Conservation (phyloP, 2,797 vertebrate genomes). For the Fistularia tabacaria region DNA sequence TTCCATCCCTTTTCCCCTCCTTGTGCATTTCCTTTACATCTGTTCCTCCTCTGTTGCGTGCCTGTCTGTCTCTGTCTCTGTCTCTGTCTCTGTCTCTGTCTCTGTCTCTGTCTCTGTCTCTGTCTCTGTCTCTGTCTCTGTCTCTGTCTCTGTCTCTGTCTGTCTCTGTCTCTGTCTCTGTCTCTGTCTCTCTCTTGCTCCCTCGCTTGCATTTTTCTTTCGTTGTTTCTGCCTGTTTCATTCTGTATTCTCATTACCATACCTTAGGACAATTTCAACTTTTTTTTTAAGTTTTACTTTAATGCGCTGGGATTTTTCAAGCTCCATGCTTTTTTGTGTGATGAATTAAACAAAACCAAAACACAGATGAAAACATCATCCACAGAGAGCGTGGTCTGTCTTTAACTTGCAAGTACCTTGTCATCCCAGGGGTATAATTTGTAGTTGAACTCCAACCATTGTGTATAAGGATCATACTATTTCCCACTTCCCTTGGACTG, state of each 20-base stretch:
- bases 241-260: slow-evolving; percentile 5
- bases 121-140: no score
- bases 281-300: slow-evolving; percentile 9
- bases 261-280: slow-evolving; percentile 3
- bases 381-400: no score
- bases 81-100: no score
- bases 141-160: no score
- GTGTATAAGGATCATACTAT: no score
- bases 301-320: slow-evolving; percentile 2
- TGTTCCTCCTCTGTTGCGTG: slow-evolving; percentile 21
- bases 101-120: no score
- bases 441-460: no score
- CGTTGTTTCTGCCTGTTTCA: slow-evolving; percentile 14
- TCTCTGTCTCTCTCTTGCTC: background rate
- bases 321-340: background rate
- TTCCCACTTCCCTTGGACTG: no score
- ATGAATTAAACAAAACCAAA: background rate
- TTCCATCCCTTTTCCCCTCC: slow-evolving; percentile 13
- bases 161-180: background rate
- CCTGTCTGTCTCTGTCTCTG: no score
- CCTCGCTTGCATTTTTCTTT: slow-evolving; percentile 12
- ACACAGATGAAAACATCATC: no score
- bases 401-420: no score
- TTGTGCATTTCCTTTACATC: slow-evolving; percentile 37
- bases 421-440: no score